Base-by-base conservation (phyloP, 2,888 invertebrate species). In the Ophion ventricosus region DNA sequence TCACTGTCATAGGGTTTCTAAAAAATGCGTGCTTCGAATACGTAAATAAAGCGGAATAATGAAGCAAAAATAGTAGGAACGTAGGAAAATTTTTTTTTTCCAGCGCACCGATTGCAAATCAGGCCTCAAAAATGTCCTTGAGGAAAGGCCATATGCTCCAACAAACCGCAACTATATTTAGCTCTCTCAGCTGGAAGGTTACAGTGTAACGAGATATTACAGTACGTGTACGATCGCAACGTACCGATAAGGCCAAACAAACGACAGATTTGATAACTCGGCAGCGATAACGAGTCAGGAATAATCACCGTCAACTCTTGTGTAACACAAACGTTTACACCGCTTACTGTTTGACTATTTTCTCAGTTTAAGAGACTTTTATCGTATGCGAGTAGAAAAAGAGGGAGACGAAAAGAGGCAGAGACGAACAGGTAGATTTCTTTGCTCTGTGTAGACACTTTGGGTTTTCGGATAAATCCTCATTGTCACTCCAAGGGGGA, bases 371-470 rank as follows among this genome's bases (percentile, higher is more conserved):
- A 54, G 67, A 40, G 61, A 23, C 17, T 14, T 11, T 40, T 35
- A 35, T 20, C 7, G 11, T 20, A 69, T 35, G 74, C 17, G 25
- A 17, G 10, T 35, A 35, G 8, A 4, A 14, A 2, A 1, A 49
- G 49, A 49, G 14, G 49, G 3, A 14, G 17, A 49, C 40, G 40
- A 40, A 40, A 40, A n/a, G 3, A 14, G 17, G 17, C 14, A 23
- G 17, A 64, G 2, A 20, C n/a, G 29, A 14, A 14, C 10, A 54
- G 20, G 20, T 20, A 5, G 49, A 35, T 63, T 61, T 25, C n/a
- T 81, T 61, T 29, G 61, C 57, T 64, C 66, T 81, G 72, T 79
- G 75, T 76, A 66, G 72, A 56, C 75, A 79, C 66, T 76, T 64
- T 72, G 69, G 63, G 77, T 72, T 84, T 49, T 49, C 49, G 17